phyloP scores from a whole-genome alignment of 37 sponge, comb jelly and placozoan species.

The Ephydatia muelleri region DNA sequence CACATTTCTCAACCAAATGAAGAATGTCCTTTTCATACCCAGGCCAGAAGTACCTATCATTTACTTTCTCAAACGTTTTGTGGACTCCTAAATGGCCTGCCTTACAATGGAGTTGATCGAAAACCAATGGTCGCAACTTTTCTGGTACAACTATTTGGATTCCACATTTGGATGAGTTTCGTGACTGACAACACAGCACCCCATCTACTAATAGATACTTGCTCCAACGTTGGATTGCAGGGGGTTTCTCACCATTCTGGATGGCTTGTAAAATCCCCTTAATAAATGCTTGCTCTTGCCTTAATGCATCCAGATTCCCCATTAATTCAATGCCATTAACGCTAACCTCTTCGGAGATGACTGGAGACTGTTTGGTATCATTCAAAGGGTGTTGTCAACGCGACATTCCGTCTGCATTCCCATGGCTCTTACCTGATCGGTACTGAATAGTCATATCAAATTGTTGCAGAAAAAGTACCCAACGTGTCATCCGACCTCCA shows the following conservation, averaged over 20 bases:
- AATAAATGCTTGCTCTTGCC: too few species aligned
- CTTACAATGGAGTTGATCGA: constrained; percentile 6
- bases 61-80: constrained; percentile 9
- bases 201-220: background rate
- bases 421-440: constrained; percentile 14
- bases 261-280: too few species aligned
- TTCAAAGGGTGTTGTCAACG: background rate
- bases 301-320: too few species aligned
- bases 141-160: constrained; percentile 2
- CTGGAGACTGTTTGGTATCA: background rate
- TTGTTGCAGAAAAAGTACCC: constrained; percentile 35
- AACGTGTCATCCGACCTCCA: constrained; percentile 20
- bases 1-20: background rate
- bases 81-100: constrained; percentile 16
- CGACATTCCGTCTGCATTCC: constrained; percentile 22
- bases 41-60: constrained; percentile 25
- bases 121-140: background rate
- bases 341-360: background rate
- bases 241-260: too few species aligned
- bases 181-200: background rate
- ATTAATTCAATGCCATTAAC: background rate
- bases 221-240: background rate
- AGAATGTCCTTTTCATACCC: constrained; percentile 1
- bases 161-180: background rate
- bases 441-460: constrained; percentile 21